A percentile compares a stretch with the other conserved stretches of the same genome.
These are phyloP conservation scores for honey bee (Apis mellifera) DNA, from an alignment of 1,140 invertebrate genomes.

Conservation along the genomic window Amel_HAv3.1 CM009942.2:7286001-7286500, in stretches of 20 bases:
- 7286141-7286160: slow-evolving; percentile 33
- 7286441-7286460: too few species aligned
- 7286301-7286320: slow-evolving; percentile 25
- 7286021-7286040: background rate
- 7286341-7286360: slow-evolving; percentile 25
- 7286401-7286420: slow-evolving; percentile 23
- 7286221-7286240: slow-evolving; percentile 37
- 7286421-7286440: background rate
- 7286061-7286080: slow-evolving; percentile 15
- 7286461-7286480: too few species aligned
- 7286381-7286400: slow-evolving; percentile 29
- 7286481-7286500: too few species aligned
- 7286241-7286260: slow-evolving; percentile 44
- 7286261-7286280: slow-evolving; percentile 28
- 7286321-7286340: slow-evolving; percentile 46
- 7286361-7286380: slow-evolving; percentile 33
- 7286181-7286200: slow-evolving; percentile 27
- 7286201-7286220: slow-evolving; percentile 44
- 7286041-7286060: slow-evolving; percentile 22
- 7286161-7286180: slow-evolving; percentile 43
- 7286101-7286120: slow-evolving; percentile 39
- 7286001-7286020: background rate
- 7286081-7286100: slow-evolving; percentile 5
- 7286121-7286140: slow-evolving; percentile 30
- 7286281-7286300: slow-evolving; percentile 38